Evolutionary conservation across 2,797 vertebrate genomes (phyloP), one percentile per base, ranked within the genome.

Genomic region (Dendrocincla tyrannina): DNA sequence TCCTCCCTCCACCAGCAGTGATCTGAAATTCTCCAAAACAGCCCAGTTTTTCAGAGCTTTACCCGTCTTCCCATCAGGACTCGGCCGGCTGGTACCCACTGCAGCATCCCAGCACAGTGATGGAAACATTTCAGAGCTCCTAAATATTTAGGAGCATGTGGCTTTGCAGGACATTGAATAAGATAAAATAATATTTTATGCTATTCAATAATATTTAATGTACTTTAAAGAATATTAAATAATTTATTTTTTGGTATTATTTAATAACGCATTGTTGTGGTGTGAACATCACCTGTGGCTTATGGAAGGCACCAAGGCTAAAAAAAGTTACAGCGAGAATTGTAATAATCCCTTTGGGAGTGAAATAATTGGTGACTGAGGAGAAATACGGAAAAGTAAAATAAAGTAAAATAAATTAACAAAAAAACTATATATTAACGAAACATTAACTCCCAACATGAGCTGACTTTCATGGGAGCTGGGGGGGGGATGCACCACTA

Each of bases 401-500:
- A 89, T 19, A 47, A 91, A 86, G 13, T 64, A 30, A 80, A 85
- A 73, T 56, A 62, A 79, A 58, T 74, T 33, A 83, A 67, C 6
- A 27, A 56, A 56, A 80, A 41, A 2, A 25, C 63, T 7, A 10
- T 27, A 63, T 15, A 83, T 88, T 79, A 91, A 94, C 73, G 59
- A 95, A 94, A 95, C 93, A 93, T 96, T 93, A 94, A 94, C 78
- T 95, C 88, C 77, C 93, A 32, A 41, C 68, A n/a, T 89, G 93
- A 78, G 74, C 15, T 75, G 89, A 33, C 28, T 80, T 75, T 89
- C 87, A 44, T 4, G 50, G 59, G 84, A 74, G 86, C 39, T 22
- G 59, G 72, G 79, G 20, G 44, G 76, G 39, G 50, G n/a, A 17
- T 4, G 76, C 37, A 9, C n/a, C 2, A 4, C 70, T 68, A 7